Evolutionary conservation across 2,888 invertebrate species (phyloP).

Genomic region (Epistrophella euchroma): DNA sequence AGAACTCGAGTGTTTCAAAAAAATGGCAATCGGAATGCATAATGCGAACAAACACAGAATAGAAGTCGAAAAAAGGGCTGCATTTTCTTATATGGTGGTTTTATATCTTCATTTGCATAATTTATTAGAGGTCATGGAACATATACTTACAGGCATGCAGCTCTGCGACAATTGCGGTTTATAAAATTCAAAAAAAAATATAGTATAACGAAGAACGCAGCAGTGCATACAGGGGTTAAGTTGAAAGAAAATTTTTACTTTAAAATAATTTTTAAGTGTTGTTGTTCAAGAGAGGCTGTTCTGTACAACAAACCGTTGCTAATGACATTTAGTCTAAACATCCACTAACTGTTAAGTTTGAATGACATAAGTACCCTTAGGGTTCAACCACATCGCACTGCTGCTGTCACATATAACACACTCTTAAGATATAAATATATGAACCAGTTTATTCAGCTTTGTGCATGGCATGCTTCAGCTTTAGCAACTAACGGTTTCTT

Average conservation of each 20-base stretch:
- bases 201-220: background rate
- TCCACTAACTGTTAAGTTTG: slow-evolving; percentile 15
- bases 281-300: background rate
- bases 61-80: slow-evolving; percentile 17
- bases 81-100: slow-evolving; percentile 5
- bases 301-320: background rate
- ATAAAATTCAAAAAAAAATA: background rate
- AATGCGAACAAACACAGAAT: slow-evolving; percentile 10
- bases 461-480: background rate
- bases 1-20: slow-evolving; percentile 1
- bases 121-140: slow-evolving; percentile 59
- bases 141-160: background rate
- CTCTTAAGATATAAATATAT: slow-evolving; percentile 13
- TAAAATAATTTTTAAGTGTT: background rate
- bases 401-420: slow-evolving; percentile 15
- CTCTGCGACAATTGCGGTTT: slow-evolving; percentile 38
- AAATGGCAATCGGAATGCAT: slow-evolving; percentile 33
- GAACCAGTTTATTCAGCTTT: slow-evolving; percentile 29
- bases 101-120: slow-evolving; percentile 61
- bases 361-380: slow-evolving; percentile 44
- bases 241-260: background rate
- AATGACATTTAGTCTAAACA: slow-evolving; percentile 15
- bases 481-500: slow-evolving; percentile 50
- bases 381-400: slow-evolving; percentile 60
- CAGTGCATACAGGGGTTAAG: slow-evolving; percentile 13